phyloP scores from a whole-genome alignment of 2,113 vertebrate species.

The Crotophaga sulcirostris region DNA sequence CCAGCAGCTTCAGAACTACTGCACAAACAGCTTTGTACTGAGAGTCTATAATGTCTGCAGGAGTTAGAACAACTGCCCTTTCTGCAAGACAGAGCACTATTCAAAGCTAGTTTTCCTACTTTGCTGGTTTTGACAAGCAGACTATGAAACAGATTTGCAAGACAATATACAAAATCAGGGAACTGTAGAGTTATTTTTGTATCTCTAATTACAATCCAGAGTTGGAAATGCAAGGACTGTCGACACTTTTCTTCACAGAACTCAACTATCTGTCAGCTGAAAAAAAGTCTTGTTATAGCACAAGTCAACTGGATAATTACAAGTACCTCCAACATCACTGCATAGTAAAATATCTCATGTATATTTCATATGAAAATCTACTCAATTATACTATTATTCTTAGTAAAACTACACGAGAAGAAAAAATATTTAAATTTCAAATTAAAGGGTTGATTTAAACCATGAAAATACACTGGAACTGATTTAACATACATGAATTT shows the following conservation, averaged over 20 bases:
- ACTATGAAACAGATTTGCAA: conserved; percentile 28
- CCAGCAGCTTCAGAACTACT: not conserved
- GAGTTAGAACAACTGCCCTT: not conserved
- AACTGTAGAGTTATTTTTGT: conserved; percentile 15
- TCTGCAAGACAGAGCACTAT: not conserved
- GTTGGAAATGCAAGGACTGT: not conserved
- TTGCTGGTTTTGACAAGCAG: not conserved
- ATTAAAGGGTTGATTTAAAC: not conserved
- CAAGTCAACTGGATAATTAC: conserved; percentile 4
- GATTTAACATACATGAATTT: not conserved
- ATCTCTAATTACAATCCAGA: not conserved
- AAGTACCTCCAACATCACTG: not conserved
- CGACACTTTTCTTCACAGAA: not conserved
- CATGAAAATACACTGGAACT: not conserved
- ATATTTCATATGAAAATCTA: conserved; percentile 10
- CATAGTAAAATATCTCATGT: not conserved
- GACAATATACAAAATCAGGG: conserved; percentile 24
- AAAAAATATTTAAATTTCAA: not conserved
- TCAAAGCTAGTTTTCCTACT: conserved; percentile 5
- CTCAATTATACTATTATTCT: not conserved
- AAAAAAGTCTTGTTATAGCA: not conserved
- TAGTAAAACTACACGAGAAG: not conserved
- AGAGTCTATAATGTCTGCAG: not conserved
- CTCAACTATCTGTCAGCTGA: not conserved
- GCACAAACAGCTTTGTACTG: not conserved